A percentile compares a stretch with the other conserved stretches of the same genome.
These are phyloP conservation scores for Lithodes maja DNA, from an alignment of 2,888 invertebrate genomes.

Conservation along the genomic window DNA sequence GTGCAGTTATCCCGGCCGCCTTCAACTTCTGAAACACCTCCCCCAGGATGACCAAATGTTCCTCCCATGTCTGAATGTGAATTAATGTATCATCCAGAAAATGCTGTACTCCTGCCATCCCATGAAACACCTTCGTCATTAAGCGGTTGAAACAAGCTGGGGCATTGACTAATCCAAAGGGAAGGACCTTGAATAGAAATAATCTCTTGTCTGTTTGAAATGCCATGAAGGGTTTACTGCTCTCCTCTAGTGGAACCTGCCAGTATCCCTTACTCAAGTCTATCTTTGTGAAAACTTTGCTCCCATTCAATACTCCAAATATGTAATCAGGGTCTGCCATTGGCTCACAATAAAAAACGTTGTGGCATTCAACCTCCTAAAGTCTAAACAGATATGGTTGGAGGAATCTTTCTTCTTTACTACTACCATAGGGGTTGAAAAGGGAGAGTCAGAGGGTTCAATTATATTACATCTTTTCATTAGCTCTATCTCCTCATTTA, in stretches of 20 bases:
- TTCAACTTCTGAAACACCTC: background rate
- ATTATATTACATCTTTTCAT: background rate
- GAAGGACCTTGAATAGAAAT: constrained; percentile 12
- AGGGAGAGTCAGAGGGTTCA: background rate
- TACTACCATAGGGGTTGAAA: background rate
- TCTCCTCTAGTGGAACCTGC: background rate
- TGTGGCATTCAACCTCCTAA: too few species aligned
- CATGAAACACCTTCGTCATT: background rate
- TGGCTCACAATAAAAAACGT: constrained; percentile 2
- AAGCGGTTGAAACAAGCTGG: constrained; percentile 2
- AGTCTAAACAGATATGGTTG: background rate
- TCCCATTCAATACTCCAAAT: background rate
- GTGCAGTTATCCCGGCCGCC: background rate
- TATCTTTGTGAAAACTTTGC: background rate
- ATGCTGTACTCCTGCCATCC: background rate
- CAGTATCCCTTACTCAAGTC: constrained; percentile 12
- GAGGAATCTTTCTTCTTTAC: background rate
- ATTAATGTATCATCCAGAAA: background rate
- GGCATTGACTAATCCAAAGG: constrained; percentile 28
- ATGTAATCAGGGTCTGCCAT: constrained; percentile 1
- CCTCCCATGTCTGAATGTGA: background rate
- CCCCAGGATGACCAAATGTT: background rate
- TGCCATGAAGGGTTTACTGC: background rate
- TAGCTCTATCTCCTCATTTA: background rate
- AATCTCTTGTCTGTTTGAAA: background rate